phyloP scores from a whole-genome alignment of 2,113 vertebrate species.

The Chitala chitala region DNA sequence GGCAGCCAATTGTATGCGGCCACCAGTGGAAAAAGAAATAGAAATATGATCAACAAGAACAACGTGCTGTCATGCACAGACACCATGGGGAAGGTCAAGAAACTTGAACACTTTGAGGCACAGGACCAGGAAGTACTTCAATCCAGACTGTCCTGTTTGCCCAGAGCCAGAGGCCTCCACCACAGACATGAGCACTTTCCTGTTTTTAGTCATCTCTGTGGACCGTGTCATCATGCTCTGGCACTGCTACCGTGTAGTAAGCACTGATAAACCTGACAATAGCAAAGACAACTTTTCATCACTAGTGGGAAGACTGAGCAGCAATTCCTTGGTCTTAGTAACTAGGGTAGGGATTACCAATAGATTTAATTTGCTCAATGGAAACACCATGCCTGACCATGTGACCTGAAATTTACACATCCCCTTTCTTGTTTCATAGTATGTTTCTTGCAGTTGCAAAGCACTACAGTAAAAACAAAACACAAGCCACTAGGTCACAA shows the following conservation, averaged over 20 bases:
- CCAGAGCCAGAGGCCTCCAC: not conserved
- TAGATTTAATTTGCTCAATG: too few species aligned
- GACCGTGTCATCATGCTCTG: not conserved
- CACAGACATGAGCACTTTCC: not conserved
- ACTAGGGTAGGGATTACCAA: too few species aligned
- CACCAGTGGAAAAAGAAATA: conserved; percentile 33
- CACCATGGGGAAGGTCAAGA: conserved; percentile 19
- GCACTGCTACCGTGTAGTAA: not conserved
- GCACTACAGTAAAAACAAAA: not conserved
- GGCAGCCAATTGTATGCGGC: conserved; percentile 54
- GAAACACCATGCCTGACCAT: too few species aligned
- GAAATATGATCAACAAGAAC: conserved; percentile 30
- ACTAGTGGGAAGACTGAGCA: not conserved
- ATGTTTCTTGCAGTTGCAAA: not conserved
- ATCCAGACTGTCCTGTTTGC: not conserved
- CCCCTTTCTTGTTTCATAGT: not conserved
- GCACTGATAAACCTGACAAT: not conserved
- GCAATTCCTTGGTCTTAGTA: not conserved
- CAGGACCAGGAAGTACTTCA: not conserved
- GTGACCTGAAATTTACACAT: not conserved
- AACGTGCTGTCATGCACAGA: conserved; percentile 31
- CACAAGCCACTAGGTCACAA: not conserved
- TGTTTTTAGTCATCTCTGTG: not conserved
- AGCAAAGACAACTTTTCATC: not conserved
- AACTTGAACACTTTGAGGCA: conserved; percentile 25